These are phyloP conservation scores for Amia ocellicauda DNA, from an alignment of 2,113 vertebrate species.

Conservation along the genomic window DNA sequence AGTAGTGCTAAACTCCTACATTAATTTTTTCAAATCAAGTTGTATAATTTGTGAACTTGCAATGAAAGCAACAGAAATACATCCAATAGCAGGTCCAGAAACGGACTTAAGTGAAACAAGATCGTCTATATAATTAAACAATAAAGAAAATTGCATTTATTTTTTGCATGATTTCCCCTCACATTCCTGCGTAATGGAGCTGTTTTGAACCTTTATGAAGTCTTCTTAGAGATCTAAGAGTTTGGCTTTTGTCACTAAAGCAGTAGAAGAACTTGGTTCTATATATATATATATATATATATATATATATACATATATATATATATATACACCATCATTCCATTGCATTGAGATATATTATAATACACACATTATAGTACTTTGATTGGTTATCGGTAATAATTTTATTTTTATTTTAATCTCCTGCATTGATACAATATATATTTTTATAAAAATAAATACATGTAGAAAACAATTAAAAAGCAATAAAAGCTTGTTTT, in stretches of 20 bases:
- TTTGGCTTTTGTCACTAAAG: constrained; percentile 67
- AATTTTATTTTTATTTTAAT: too few relatives aligned
- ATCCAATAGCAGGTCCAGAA: constrained; percentile 39
- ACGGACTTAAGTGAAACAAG: constrained; percentile 57
- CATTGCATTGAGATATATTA: too few relatives aligned
- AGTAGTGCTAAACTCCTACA: constrained; percentile 5
- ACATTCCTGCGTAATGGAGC: constrained; percentile 61
- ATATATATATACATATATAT: background rate
- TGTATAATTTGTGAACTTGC: constrained; percentile 9
- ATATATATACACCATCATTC: too few relatives aligned
- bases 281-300: background rate
- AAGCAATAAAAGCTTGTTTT: too few relatives aligned
- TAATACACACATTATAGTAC: too few relatives aligned
- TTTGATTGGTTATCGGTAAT: too few relatives aligned
- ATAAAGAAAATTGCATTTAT: constrained; percentile 61
- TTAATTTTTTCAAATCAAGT: constrained; percentile 12
- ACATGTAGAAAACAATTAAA: too few relatives aligned
- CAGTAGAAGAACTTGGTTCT: constrained; percentile 46
- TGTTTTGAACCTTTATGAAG: constrained; percentile 58
- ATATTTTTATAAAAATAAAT: too few relatives aligned
- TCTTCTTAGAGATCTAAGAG: constrained; percentile 57
- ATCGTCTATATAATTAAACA: constrained; percentile 67
- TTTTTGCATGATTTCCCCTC: constrained; percentile 64
- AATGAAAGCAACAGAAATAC: constrained; percentile 5
- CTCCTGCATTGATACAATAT: too few relatives aligned